These are phyloP conservation scores for Carterocephalus palaemon DNA, from an alignment of 2,888 invertebrate species.

Conservation along the genomic window DNA sequence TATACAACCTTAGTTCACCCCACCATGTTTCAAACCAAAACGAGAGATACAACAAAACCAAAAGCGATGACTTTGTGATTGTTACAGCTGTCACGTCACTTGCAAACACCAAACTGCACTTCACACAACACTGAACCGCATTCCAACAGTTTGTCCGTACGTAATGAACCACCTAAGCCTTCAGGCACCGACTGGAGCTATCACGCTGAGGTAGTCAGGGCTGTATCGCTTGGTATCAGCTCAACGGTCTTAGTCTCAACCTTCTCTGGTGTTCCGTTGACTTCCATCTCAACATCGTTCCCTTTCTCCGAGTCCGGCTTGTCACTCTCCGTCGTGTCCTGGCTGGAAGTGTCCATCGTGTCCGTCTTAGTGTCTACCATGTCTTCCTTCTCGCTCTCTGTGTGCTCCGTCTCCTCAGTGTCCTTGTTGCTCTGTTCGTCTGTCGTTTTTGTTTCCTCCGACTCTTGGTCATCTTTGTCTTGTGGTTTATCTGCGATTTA, in stretches of 20 bases:
- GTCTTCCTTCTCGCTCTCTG: conserved; percentile 38
- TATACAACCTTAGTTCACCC: too few relatives aligned
- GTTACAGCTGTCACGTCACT: too few relatives aligned
- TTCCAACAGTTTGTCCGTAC: background rate
- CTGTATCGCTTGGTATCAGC: conserved; percentile 38
- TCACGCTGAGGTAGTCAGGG: conserved; percentile 56
- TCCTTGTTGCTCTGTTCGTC: conserved; percentile 35
- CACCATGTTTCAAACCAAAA: too few relatives aligned
- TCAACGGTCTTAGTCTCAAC: conserved; percentile 36
- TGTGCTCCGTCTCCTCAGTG: conserved; percentile 33
- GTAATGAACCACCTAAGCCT: conserved; percentile 1
- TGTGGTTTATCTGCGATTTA: conserved; percentile 35
- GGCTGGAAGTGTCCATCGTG: conserved; percentile 58
- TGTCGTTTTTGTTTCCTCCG: conserved; percentile 34
- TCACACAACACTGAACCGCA: background rate
- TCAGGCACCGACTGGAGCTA: conserved; percentile 27
- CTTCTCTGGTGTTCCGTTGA: conserved; percentile 49
- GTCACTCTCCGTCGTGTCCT: conserved; percentile 44
- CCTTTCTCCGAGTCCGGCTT: conserved; percentile 35
- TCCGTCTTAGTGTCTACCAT: conserved; percentile 46
- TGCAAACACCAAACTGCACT: too few relatives aligned
- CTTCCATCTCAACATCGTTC: conserved; percentile 38
- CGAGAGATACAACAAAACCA: too few relatives aligned
- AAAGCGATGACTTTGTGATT: too few relatives aligned
- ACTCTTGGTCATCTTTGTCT: conserved; percentile 38